Evolutionary conservation across 2,113 vertebrate species (phyloP), one percentile per base, ranked within the genome.

Genomic region (Stigmatopora nigra): DNA sequence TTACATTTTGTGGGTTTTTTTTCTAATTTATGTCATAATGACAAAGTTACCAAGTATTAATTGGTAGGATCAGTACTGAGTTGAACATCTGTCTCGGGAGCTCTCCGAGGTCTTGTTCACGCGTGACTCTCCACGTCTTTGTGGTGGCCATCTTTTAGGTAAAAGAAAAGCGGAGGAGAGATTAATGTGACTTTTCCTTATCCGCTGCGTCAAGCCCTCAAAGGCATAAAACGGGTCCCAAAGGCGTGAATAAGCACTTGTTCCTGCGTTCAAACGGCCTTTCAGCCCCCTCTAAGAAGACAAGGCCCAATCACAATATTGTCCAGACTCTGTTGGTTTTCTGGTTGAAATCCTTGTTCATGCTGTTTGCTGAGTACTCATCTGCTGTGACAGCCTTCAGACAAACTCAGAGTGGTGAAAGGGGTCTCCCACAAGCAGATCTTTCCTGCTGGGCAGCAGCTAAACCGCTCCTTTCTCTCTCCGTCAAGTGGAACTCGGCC

Each of bases 291-390:
- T 89, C 86, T 90, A 91, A 91, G 82, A 81, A 93, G 89, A 92
- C 80, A 91, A 91, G 88, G 82, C 89, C 90, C 92, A 89, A 91
- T 92, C 91, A 91, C 93, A 92, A 91, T 86, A 91, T 93, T 93
- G 93, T 94, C 90, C 92, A 91, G 91, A 91, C 90, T 90, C 91
- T 92, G 92, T 92, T 93, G 91, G 86, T 93, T 95, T 94, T 94
- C 92, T 93, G 94, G 93, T 96, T 96, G 92, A 97, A 94, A 94
- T 95, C 93, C 94, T 94, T 94, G 93, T 95, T 98, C 95, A 93
- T 90, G 94, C 93, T 95, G 92, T 94, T 98, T 95, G 93, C 92
- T 93, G 95, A 96, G 94, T 93, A 92, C 93, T 95, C 93, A 93
- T 94, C 94, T 94, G 85, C 92, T 90, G 93, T 95, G 94, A 95